Base-by-base conservation (phyloP, 2,888 invertebrate genomes). In the Stictocephala bisonia region DNA sequence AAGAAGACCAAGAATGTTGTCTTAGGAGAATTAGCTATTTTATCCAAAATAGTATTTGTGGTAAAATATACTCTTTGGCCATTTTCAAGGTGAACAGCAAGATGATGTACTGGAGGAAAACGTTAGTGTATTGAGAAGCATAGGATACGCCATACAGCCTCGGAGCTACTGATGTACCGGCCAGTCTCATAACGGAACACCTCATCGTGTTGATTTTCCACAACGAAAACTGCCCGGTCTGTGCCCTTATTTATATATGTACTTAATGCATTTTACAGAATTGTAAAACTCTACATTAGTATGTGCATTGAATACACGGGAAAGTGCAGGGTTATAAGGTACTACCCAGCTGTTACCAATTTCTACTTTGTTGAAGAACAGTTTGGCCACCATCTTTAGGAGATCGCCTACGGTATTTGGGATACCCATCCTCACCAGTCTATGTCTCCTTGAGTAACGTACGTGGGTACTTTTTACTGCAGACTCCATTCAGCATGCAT, bases 211-310 rank as follows among this genome's bases (percentile, higher is more conserved):
- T 51, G 56, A 73, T 73, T 73, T 13, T 53, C 72, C 13, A 73
- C 13, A 2, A n/a, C 35, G 26, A 76, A 74, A 6, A 26, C 67
- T 29, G 72, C 72, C 44, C 72, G 76, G 22, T 77, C 76, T 22
- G 31, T 64, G 26, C 79, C 77, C 66, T 79, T 79, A 60, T 78
- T 77, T 7, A 81, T 73, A 78, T 72, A 81, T 50, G 58, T 77
- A 79, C 69, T 79, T 79, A 31, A 79, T 78, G 13, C 71, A 71
- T 53, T 79, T 79, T 0, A 80, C 74, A 79, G n/a, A 22, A 31
- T 76, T 11, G 66, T 79, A 80, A 29, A 51, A 56, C 50, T 80
- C 76, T 15, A 78, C 77, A 73, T 80, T 80, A 6, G 77, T 73
- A 58, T 79, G n/a, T n/a, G n/a, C n/a, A n/a, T n/a, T n/a, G n/a